Base-by-base conservation (phyloP, 1,140 invertebrate species). In the Elymnias hypermnestra region DNA sequence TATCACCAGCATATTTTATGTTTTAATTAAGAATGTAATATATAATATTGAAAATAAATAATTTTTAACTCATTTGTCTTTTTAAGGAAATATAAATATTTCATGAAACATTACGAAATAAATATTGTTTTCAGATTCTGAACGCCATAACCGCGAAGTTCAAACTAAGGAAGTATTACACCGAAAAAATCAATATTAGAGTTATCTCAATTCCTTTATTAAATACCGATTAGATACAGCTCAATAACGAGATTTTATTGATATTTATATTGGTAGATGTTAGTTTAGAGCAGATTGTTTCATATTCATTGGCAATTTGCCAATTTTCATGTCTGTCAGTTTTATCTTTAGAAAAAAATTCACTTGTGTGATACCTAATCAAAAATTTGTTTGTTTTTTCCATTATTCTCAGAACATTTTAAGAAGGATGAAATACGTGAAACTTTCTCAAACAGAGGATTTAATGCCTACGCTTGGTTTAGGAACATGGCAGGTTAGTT, bases 401-500 rank as follows among this genome's bases (percentile, higher is more conserved):
- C 26, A 19, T 7, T 23, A 15, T 31, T 7, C 15, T 37, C 46
- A 53, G 29, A 55, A 26, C 38, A 60, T 67, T 35, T 53, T 59
- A 14, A 56, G 57, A 57, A 82, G 48, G 26, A 79, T 86, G 74
- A 72, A 79, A 58, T 57, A 57, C 40, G 59, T 74, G 33, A 75
- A 57, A 41, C 64, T 84, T 33, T 77, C 72, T 13, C 72, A 79
- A 53, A 84, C 73, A 21, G 87, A 85, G 9, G 71, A 86, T 54
- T 74, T 91, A 54, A 94, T 94, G 91, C 93, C 94, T 0, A 87
- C 89, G 49, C 72, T 95, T 28, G 93, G 94, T 23, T 88, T 94
- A 53, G 93, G 94, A 40, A 94, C 93, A 48, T 95, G 93, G 93
- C 92, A 93, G 88, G 92, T 93, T 53, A 45, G 63, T 64, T 8